Evolutionary conservation across 2,888 invertebrate species (phyloP).

Genomic region (Carcina quercana): DNA sequence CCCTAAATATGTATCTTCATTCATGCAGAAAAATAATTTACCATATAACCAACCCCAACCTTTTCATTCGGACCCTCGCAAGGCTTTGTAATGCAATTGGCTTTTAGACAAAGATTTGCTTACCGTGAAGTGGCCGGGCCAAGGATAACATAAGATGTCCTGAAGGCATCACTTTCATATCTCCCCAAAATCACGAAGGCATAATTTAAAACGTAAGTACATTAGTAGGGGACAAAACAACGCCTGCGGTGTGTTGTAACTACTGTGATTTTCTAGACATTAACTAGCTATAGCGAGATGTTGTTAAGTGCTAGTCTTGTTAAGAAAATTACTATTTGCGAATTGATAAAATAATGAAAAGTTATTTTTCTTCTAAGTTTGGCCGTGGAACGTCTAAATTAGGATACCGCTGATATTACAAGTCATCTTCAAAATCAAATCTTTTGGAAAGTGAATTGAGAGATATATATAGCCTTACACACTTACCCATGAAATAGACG

Average conservation of each 20-base stretch:
- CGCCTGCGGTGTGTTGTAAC: constrained; percentile 30
- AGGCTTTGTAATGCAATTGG: constrained; percentile 38
- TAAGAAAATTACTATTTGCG: no score
- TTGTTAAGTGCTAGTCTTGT: no score
- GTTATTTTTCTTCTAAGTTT: no score
- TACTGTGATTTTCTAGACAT: no score
- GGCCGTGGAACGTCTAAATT: no score
- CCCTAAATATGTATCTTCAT: constrained; percentile 2
- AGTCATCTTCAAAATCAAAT: no score
- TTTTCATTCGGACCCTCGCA: constrained; percentile 21
- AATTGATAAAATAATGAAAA: no score
- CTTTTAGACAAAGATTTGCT: constrained; percentile 43
- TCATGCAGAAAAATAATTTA: constrained; percentile 1
- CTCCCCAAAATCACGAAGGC: constrained; percentile 49
- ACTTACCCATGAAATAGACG: no score
- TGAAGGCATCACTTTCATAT: constrained; percentile 51
- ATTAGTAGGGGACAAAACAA: constrained; percentile 38
- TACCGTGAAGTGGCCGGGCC: constrained; percentile 34
- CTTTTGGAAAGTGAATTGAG: no score
- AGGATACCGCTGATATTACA: no score
- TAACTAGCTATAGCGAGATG: no score
- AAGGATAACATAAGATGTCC: constrained; percentile 40
- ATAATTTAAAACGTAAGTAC: constrained; percentile 52
- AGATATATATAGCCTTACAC: no score
- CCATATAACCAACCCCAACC: constrained; percentile 9